These are phyloP conservation scores for Myodes glareolus DNA, from an alignment of 2,113 vertebrate genomes.

Conservation along the genomic window DNA sequence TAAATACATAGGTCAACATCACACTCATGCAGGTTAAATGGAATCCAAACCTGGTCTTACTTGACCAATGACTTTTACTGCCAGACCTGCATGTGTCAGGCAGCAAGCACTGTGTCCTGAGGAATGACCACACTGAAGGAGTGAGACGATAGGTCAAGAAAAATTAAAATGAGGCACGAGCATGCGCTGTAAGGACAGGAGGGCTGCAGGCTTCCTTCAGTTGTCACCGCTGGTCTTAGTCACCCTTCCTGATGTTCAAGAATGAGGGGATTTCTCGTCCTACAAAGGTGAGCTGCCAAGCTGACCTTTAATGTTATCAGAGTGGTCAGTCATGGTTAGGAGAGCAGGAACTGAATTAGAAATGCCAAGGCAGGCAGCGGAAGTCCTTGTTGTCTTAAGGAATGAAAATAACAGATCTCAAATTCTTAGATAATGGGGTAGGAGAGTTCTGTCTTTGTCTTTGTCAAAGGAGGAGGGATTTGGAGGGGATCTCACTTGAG, in stretches of 20 bases:
- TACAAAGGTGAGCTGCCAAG: not conserved
- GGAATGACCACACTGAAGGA: not conserved
- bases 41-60: not conserved
- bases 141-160: not conserved
- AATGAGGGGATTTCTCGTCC: not conserved
- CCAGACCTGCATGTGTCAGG: not conserved
- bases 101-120: not conserved
- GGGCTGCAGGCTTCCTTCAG: not conserved
- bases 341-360: not conserved
- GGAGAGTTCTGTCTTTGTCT: not conserved
- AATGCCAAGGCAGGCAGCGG: not conserved
- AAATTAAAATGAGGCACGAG: not conserved
- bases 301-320: not conserved
- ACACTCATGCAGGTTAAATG: fast-evolving
- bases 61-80: not conserved
- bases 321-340: not conserved
- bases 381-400: not conserved
- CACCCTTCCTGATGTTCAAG: not conserved
- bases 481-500: not conserved
- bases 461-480: not conserved
- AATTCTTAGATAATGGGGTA: not conserved
- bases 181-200: not conserved
- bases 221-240: not conserved
- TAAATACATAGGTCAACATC: not conserved
- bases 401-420: not conserved